Conservation (phyloP, 2,113 vertebrate species). For the Gulo gulo region DNA sequence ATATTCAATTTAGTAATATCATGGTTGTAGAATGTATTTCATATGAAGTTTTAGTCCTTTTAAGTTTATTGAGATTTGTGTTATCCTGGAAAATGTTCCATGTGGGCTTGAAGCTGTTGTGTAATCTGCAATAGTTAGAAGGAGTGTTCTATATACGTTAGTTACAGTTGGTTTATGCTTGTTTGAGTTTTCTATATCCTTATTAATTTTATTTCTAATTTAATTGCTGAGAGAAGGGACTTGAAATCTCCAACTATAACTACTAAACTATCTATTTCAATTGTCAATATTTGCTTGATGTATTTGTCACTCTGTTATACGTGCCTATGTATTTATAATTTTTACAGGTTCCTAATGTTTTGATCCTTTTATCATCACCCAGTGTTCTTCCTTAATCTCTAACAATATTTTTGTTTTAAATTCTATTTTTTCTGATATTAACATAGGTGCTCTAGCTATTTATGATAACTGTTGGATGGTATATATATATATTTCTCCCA, state of each 20-base stretch:
- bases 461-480: background rate
- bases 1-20: background rate
- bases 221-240: background rate
- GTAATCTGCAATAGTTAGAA: background rate
- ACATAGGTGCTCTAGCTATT: background rate
- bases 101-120: background rate
- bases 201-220: background rate
- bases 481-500: background rate
- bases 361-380: background rate
- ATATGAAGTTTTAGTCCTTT: background rate
- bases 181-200: background rate
- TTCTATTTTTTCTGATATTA: background rate
- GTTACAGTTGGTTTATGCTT: background rate
- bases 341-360: background rate
- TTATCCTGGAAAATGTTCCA: background rate
- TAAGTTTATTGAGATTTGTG: background rate
- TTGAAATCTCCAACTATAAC: background rate
- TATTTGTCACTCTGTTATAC: background rate
- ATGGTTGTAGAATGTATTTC: background rate
- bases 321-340: background rate
- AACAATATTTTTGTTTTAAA: constrained; percentile 6
- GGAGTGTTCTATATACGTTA: background rate
- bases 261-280: background rate
- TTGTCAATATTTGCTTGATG: background rate
- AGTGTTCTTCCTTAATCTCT: background rate